Base-by-base conservation (phyloP, 2,888 invertebrate species). In the Habroteleia sp. region DNA sequence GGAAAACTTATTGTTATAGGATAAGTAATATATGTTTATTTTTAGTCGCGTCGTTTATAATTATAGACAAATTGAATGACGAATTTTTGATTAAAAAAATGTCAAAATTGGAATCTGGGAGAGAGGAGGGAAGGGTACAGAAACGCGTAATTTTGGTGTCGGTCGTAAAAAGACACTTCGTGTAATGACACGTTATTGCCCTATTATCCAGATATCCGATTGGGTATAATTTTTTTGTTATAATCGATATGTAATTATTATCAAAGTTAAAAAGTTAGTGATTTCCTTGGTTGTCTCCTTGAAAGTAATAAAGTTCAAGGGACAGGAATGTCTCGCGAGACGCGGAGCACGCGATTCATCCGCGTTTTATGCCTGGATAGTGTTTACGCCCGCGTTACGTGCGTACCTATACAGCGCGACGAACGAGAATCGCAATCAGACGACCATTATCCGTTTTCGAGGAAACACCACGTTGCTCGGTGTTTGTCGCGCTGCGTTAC, bases 391-490 rank as follows among this genome's bases (percentile, higher is more conserved):
- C 39, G 74, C 33, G 66, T 65, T 68, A 68, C 69, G 66, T 63
- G 50, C 35, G 13, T 41, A 56, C 41, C 50, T 54, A 52, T 58
- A 68, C 60, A 48, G 35, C 27, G 52, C 31, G 37, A 56, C 48
- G 27, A 65, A 52, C 68, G 73, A 58, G 74, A 63, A 73, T 62
- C 62, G 33, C 77, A 76, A 76, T 81, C 76, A 78, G 69, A 77
- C 71, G 77, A 78, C 74, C 63, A 79, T 80, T 79, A 81, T 72
- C 77, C 74, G 78, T 68, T 74, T 74, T 74, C 74, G 72, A 65
- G 65, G 72, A 73, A 73, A 76, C 78, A 65, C 73, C 69, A 68
- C 60, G 69, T 69, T 68, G 60, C 25, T 20, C 54, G 14, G 25
- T 23, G 44, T 56, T 16, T 5, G 16, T 69, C 54, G 68, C 71